Base-by-base conservation (phyloP, 2,113 vertebrate species). In the Megalops atlanticus region DNA sequence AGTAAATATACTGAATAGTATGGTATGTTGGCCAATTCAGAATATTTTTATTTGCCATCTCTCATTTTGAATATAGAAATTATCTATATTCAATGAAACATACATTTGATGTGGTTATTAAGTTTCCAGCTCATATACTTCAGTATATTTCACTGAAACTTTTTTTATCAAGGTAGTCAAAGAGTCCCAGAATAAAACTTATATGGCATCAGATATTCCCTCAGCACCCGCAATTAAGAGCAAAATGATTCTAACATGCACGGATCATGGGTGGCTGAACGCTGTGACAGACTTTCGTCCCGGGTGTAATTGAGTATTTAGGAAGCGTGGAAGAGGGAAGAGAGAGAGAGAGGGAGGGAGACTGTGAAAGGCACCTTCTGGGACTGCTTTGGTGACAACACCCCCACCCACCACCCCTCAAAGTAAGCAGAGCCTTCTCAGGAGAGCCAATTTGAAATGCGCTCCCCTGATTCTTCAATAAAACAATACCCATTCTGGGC, bases 231-330 rank as follows among this genome's bases (percentile, higher is more conserved):
- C 33, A 71, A 38, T 35, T 38, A 71, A 71, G 33, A 71, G 69
- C 69, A 38, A 38, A 71, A 36, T 71, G 31, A 71, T 15, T 71
- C 14, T 16, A 35, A 1, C 12, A 71, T 38, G 33, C 69, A 38
- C 14, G 4, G 31, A 71, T 5, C 4, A 14, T 38, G 69, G 69
- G 5, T 38, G 35, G 69, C 69, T 71, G 69, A 71, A 38, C 69
- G 36, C 33, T 1, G 69, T 38, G 69, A 38, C 69, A 38, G 69
- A 36, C 31, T 5, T 15, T 21, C 31, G n/a, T 71, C 69, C 69
- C 69, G 33, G 35, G 69, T 36, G 69, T 71, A 71, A 71, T 71
- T 71, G 69, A 71, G 69, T 36, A 71, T 71, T 71, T 71, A 36
- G 69, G 69, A 36, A 71, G 69, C 69, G 35, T 71, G 36, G 31